Conservation (phyloP, 1,140 invertebrate species). For the Eriosoma lanigerum region DNA sequence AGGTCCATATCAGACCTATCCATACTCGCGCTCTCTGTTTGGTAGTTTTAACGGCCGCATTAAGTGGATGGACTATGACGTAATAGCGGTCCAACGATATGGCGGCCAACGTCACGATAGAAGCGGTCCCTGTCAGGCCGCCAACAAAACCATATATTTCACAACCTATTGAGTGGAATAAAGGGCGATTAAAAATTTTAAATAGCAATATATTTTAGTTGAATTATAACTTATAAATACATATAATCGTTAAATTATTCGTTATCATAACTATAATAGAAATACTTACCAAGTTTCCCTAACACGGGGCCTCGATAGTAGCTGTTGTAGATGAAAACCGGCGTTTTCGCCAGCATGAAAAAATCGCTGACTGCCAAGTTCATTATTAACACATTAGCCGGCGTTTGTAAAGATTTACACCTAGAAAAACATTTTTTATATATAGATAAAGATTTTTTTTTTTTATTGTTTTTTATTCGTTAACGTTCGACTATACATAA, state of each 20-base stretch:
- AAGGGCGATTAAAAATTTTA: no score
- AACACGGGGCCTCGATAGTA: conserved; percentile 68
- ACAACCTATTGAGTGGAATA: conserved; percentile 63
- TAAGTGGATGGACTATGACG: conserved; percentile 72
- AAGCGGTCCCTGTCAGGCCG: conserved; percentile 70
- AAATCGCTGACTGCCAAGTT: conserved; percentile 78
- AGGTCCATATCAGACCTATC: conserved; percentile 71
- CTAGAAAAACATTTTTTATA: conserved; percentile 60
- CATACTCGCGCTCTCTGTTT: conserved; percentile 65
- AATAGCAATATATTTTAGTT: no score
- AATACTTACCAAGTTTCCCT: conserved; percentile 66
- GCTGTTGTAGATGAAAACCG: conserved; percentile 73
- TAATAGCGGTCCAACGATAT: conserved; percentile 73
- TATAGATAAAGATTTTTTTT: not conserved
- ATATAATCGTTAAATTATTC: no score
- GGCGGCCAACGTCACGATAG: conserved; percentile 70
- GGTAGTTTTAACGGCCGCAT: conserved; percentile 64
- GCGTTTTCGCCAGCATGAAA: conserved; percentile 69
- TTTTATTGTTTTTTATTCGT: not conserved
- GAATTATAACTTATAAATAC: no score
- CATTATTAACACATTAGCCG: conserved; percentile 74
- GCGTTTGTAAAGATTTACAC: conserved; percentile 70
- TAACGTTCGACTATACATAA: no score
- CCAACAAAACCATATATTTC: conserved; percentile 72
- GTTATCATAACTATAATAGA: no score